Percentiles rank a stretch among this genome's conserved stretches.
Conservation (phyloP, 2,888 invertebrate species). For the Dichetophora obliterata region DNA sequence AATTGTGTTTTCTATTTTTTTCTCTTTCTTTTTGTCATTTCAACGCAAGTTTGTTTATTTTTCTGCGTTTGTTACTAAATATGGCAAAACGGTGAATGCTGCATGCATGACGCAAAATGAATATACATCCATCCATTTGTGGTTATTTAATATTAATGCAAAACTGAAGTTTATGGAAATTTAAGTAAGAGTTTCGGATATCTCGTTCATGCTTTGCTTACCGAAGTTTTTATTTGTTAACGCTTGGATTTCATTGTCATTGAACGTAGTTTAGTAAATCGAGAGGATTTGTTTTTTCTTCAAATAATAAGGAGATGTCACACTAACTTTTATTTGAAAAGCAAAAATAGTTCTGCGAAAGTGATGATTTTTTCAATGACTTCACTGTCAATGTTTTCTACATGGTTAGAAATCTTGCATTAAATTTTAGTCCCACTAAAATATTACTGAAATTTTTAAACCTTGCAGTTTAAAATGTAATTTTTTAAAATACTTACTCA, state of each 20-base stretch:
- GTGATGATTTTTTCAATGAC: no score
- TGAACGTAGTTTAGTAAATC: not conserved
- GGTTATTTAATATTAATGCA: slow-evolving; percentile 23
- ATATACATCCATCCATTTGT: not conserved
- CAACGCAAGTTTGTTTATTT: slow-evolving; percentile 9
- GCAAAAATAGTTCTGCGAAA: no score
- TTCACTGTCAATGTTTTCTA: no score
- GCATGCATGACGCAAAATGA: not conserved
- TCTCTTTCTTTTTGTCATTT: not conserved
- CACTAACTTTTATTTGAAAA: no score
- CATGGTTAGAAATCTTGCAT: no score
- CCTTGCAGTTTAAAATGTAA: no score
- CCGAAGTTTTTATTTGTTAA: not conserved
- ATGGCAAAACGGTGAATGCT: not conserved
- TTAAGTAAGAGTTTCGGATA: not conserved
- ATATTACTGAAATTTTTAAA: no score
- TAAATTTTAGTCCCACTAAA: no score
- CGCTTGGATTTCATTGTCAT: not conserved
- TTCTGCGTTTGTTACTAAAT: slow-evolving; percentile 17
- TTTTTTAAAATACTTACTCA: no score
- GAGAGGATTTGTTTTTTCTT: not conserved
- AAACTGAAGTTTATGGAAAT: slow-evolving; percentile 4
- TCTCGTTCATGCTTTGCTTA: not conserved
- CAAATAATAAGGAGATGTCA: no score
- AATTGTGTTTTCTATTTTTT: slow-evolving; percentile 3